These are phyloP conservation scores for Hartigia nigra DNA, from an alignment of 2,888 invertebrate genomes.

Conservation along the genomic window DNA sequence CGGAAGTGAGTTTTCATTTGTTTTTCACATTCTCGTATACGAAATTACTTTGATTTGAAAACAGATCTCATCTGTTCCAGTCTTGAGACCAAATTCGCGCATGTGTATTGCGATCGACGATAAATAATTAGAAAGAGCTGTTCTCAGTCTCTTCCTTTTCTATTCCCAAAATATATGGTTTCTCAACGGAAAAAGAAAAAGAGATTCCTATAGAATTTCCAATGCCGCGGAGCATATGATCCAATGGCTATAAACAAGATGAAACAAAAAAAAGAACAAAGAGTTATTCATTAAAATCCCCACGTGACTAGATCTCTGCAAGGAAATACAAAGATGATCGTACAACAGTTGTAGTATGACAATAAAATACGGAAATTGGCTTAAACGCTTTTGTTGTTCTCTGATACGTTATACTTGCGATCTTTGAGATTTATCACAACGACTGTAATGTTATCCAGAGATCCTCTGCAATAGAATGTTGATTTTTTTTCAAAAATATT, in stretches of 20 bases:
- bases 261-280: neutral
- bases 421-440: conserved; percentile 86
- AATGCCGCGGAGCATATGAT: neutral
- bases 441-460: conserved; percentile 95
- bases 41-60: neutral
- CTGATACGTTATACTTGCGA: conserved; percentile 48
- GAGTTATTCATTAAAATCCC: neutral
- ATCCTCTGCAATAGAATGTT: conserved; percentile 73
- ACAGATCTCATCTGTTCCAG: neutral
- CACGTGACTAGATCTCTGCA: neutral
- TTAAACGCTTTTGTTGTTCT: conserved; percentile 14
- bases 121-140: neutral
- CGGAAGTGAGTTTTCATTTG: neutral
- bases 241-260: neutral
- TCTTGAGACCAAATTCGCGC: neutral
- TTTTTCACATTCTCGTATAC: neutral
- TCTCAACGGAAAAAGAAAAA: neutral
- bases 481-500: neutral
- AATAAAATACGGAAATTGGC: neutral
- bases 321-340: neutral
- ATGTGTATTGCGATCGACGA: neutral
- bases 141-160: neutral
- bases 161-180: neutral
- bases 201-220: neutral
- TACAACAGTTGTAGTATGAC: neutral